Evolutionary conservation across 2,113 vertebrate species (phyloP).

Genomic region (Hippolais icterina): DNA sequence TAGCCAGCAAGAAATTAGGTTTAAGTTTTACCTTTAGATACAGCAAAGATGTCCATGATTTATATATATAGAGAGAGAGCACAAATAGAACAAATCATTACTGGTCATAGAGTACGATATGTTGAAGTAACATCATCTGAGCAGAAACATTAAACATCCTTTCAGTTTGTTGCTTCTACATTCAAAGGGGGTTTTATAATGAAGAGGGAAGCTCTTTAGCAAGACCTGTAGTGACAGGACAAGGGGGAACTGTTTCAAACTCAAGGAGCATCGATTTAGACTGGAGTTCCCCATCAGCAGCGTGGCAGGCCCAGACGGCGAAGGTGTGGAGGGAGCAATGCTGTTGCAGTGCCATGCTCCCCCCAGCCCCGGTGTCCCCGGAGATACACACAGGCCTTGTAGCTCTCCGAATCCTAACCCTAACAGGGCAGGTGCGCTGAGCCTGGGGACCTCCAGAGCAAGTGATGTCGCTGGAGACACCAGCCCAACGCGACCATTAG

Average conservation of each 20-base stretch:
- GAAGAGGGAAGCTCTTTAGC: neutral
- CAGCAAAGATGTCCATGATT: neutral
- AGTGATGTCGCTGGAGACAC: neutral
- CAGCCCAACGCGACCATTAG: neutral
- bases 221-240: neutral
- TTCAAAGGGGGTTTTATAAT: neutral
- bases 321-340: rapidly evolving
- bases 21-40: neutral
- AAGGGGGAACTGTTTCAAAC: neutral
- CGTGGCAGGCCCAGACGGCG: rapidly evolving
- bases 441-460: neutral
- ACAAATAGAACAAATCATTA: neutral
- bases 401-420: neutral
- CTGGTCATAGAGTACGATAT: rapidly evolving
- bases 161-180: neutral
- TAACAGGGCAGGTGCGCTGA: rapidly evolving
- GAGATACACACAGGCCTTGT: rapidly evolving
- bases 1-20: neutral
- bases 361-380: rapidly evolving
- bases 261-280: rapidly evolving
- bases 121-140: neutral
- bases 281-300: neutral
- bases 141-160: neutral
- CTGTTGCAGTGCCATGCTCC: rapidly evolving
- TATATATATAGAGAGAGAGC: neutral